Base-by-base conservation (phyloP, 2,888 invertebrate species). In the Petrolisthes cinctipes region DNA sequence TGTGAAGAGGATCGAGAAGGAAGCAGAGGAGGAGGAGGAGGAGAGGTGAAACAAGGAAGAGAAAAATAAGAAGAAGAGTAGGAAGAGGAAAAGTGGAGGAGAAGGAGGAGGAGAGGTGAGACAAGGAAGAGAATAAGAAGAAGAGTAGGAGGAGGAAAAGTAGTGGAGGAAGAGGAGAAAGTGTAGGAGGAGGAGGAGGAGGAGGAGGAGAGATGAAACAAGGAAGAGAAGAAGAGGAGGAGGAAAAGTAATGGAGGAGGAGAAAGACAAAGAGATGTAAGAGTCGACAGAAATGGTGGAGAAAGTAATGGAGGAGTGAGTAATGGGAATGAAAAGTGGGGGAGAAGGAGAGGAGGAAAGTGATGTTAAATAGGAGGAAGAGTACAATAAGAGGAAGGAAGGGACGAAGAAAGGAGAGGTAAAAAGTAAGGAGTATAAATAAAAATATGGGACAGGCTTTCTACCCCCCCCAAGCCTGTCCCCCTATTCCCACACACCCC, bases 11-110 rank as follows among this genome's bases (percentile, higher is more conserved):
- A 66, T 75, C 20, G 37, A 51, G 66, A 14, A 23, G 4, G 66
- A 37, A 66, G 81, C n/a, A 14, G 20, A 71, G 80, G 54, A 71
- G 57, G 66, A 61, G 78, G 78, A 78, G 78, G 76, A 51, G 51
- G n/a, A 37, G 53, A 54, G 57, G 75, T 11, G 5, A 56, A 0
- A 53, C 9, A 75, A 61, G 66, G 66, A 57, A 23, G 75, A 11
- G 61, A 78, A 37, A 4, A 78, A 78, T 14, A 78, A 68, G 20
- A 37, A 14, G 71, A 71, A 5, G 71, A 51, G 17, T 9, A 17
- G 17, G 17, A 14, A 0, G 4, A 17, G 17, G 11, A 78, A 3
- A 6, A 51, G 53, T 37, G n/a, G 4, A 17, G 54, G 56, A 23
- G 82, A 23, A 7, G 66, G 11, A 23, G 66, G 61, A 51, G 51